Evolutionary conservation across 2,113 vertebrate genomes (phyloP).

Genomic region (Dunckerocampus dactyliophorus): DNA sequence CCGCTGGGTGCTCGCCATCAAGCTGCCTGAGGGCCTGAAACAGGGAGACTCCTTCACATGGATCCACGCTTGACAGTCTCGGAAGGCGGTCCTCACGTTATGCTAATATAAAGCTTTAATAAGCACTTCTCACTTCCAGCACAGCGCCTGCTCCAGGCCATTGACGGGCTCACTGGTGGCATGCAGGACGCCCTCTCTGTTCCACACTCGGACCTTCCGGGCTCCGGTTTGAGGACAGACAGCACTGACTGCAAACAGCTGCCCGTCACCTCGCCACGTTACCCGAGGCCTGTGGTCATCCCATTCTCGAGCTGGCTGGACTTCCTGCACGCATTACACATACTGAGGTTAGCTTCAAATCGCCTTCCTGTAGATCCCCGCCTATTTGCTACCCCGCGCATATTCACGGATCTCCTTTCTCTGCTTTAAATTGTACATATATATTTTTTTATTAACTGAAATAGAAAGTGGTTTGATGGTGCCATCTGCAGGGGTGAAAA

Average conservation of each 20-base stretch:
- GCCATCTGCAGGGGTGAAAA: too few species aligned
- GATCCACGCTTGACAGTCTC: background rate
- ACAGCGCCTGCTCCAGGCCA: slow-evolving; percentile 85
- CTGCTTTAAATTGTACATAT: too few species aligned
- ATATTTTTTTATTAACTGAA: background rate
- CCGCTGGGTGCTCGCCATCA: slow-evolving; percentile 86
- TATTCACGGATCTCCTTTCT: too few species aligned
- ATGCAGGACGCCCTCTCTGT: slow-evolving; percentile 84
- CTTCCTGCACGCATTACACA: slow-evolving; percentile 64
- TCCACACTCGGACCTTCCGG: slow-evolving; percentile 60
- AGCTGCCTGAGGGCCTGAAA: slow-evolving; percentile 86
- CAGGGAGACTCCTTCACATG: background rate
- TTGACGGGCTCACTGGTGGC: slow-evolving; percentile 87
- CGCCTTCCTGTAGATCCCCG: too few species aligned
- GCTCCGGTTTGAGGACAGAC: slow-evolving; percentile 84
- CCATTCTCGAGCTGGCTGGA: slow-evolving; percentile 76
- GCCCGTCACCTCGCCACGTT: slow-evolving; percentile 92
- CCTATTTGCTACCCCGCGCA: too few species aligned
- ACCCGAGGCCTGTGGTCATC: slow-evolving; percentile 81
- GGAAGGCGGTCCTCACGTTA: background rate
- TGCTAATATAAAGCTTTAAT: background rate
- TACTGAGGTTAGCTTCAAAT: background rate
- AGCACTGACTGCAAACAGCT: slow-evolving; percentile 87
- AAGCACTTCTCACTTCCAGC: slow-evolving; percentile 86
- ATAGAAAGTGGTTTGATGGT: too few species aligned